phyloP scores from a whole-genome alignment of 2,113 vertebrate species.

The Micronisus gabar region DNA sequence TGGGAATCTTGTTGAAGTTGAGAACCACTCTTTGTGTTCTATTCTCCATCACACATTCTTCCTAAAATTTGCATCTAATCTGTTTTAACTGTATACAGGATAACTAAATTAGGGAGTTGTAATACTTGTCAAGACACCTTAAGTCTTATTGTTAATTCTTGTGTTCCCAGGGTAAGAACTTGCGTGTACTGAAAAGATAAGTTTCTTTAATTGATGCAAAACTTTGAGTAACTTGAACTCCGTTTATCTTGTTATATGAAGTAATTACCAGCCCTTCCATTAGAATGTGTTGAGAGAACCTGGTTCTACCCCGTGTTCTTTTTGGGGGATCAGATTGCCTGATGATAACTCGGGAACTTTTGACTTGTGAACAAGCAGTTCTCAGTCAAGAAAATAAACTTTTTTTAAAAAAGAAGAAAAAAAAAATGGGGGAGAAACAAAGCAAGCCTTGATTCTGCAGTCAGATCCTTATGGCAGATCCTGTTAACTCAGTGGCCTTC shows the following conservation, averaged over 20 bases:
- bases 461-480: not conserved
- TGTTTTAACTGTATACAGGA: not conserved
- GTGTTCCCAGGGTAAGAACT: not conserved
- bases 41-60: not conserved
- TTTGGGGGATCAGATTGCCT: slow-evolving; percentile 31
- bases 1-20: not conserved
- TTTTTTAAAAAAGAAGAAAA: not conserved
- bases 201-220: slow-evolving; percentile 2
- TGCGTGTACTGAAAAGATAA: not conserved
- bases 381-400: slow-evolving; percentile 2
- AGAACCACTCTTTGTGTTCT: not conserved
- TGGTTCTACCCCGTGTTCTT: not conserved
- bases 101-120: not conserved
- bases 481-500: slow-evolving; percentile 28
- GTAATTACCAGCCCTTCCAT: slow-evolving; percentile 33
- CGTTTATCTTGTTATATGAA: not conserved
- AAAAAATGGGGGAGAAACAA: slow-evolving; percentile 9
- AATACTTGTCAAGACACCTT: not conserved
- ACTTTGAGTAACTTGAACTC: slow-evolving; percentile 25
- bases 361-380: slow-evolving; percentile 5
- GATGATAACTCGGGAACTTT: not conserved
- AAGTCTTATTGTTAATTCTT: not conserved
- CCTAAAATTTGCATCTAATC: not conserved
- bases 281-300: not conserved
- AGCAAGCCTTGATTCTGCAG: slow-evolving; percentile 42